phyloP scores from a whole-genome alignment of 2,797 vertebrate species.

The Morelia viridis region DNA sequence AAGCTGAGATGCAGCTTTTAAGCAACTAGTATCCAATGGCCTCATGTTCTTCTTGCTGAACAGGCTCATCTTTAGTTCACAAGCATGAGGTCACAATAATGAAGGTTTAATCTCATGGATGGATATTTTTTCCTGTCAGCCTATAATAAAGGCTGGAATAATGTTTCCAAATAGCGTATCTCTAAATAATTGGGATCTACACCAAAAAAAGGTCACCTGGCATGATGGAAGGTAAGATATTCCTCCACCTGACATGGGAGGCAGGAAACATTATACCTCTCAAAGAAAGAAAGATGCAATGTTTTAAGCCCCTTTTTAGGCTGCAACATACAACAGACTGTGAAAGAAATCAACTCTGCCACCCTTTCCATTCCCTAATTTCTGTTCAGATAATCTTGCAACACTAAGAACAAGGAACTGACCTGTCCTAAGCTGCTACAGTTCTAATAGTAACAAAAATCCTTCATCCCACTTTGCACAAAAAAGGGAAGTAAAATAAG shows the following conservation, averaged over 20 bases:
- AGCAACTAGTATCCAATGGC: slow-evolving; percentile 19
- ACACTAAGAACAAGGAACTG: too few relatives aligned
- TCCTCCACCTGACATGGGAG: neutral
- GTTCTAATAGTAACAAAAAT: too few relatives aligned
- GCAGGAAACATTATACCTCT: neutral
- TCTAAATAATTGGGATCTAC: neutral
- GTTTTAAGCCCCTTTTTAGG: neutral
- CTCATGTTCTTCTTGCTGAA: slow-evolving; percentile 33
- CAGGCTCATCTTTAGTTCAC: slow-evolving; percentile 56
- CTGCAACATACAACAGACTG: neutral
- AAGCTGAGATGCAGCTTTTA: slow-evolving; percentile 53
- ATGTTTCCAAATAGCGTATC: neutral
- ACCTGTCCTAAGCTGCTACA: too few relatives aligned
- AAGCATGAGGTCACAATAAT: slow-evolving; percentile 43
- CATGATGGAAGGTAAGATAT: neutral
- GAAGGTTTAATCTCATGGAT: slow-evolving; percentile 18
- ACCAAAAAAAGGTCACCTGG: neutral
- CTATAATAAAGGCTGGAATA: neutral
- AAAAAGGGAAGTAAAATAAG: too few relatives aligned
- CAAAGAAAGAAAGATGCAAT: neutral
- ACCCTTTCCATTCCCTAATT: too few relatives aligned
- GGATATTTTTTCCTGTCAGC: slow-evolving; percentile 36
- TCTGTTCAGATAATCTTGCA: too few relatives aligned
- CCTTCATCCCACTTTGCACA: too few relatives aligned
- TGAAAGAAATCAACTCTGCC: neutral